Conservation (phyloP, 1,140 invertebrate genomes). For the Brachionus paranguensis region DNA sequence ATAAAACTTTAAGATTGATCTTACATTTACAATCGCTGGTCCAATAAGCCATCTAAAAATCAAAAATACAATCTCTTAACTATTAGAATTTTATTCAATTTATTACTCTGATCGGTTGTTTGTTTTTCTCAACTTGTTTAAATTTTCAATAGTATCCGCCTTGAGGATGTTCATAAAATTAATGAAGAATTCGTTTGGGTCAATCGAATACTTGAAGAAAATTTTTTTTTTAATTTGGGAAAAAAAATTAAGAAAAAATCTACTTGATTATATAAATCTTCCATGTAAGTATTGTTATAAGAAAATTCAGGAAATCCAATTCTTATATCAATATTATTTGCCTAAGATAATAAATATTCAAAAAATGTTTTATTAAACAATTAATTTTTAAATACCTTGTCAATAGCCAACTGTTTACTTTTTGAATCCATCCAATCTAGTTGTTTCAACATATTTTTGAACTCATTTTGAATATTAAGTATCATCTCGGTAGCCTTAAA, state of each 20-base stretch:
- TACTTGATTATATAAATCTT: neutral
- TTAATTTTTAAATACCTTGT: conserved; percentile 61
- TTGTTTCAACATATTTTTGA: conserved; percentile 66
- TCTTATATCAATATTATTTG: neutral
- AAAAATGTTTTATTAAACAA: neutral
- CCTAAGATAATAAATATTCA: neutral
- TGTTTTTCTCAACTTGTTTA: neutral
- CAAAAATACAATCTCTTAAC: neutral
- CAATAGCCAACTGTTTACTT: conserved; percentile 69
- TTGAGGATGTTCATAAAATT: conserved; percentile 2
- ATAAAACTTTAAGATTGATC: too few species aligned
- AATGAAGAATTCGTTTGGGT: conserved; percentile 43
- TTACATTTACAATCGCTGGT: conserved; percentile 79
- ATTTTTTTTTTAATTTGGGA: conserved; percentile 66
- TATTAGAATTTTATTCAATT: neutral
- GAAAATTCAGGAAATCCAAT: conserved; percentile 33
- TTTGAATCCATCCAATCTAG: conserved; percentile 75
- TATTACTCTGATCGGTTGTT: neutral
- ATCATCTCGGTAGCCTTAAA: conserved; percentile 76
- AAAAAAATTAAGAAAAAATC: conserved; percentile 51
- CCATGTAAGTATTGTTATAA: conserved; percentile 22
- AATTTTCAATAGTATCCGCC: conserved; percentile 56
- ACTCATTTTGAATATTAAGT: conserved; percentile 70
- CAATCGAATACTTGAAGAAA: conserved; percentile 68
- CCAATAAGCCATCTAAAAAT: conserved; percentile 72